Conservation (phyloP, 2,797 vertebrate species). For the Sparidentex hasta region DNA sequence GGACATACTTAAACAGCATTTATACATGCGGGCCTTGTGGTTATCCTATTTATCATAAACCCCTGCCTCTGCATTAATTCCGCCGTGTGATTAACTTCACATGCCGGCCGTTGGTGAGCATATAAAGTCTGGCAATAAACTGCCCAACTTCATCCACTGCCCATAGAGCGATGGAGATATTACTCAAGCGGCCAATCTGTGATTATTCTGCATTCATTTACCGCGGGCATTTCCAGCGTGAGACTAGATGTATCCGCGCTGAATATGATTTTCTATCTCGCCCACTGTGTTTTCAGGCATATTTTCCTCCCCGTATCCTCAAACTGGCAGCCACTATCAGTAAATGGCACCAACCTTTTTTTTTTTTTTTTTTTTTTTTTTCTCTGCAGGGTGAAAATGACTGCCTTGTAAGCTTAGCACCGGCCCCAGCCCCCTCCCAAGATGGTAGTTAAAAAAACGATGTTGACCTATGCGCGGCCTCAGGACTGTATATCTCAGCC, state of each 20-base stretch:
- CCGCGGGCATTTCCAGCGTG: conserved; percentile 46
- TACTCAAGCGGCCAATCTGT: conserved; percentile 59
- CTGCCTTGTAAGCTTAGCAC: conserved; percentile 55
- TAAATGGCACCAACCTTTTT: conserved; percentile 68
- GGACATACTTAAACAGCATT: conserved; percentile 68
- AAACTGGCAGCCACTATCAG: conserved; percentile 67
- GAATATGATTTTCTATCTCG: conserved; percentile 60
- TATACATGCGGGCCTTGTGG: conserved; percentile 60
- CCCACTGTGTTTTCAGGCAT: conserved; percentile 55
- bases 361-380: no score
- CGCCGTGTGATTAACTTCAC: conserved; percentile 70
- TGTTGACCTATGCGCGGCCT: conserved; percentile 72
- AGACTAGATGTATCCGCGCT: conserved; percentile 41
- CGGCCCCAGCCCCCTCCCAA: conserved; percentile 55
- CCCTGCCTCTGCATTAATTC: conserved; percentile 63
- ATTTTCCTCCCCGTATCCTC: conserved; percentile 50
- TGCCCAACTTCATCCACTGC: conserved; percentile 59
- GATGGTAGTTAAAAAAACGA: conserved; percentile 70
- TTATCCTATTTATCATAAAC: conserved; percentile 70
- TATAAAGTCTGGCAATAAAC: conserved; percentile 70
- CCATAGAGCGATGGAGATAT: conserved; percentile 57
- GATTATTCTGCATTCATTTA: conserved; percentile 71
- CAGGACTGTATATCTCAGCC: conserved; percentile 73
- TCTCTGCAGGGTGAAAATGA: conserved; percentile 62
- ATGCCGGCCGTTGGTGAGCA: conserved; percentile 38